Evolutionary conservation across 1,140 invertebrate species (phyloP), one percentile per base, ranked within the genome.

Genomic region (Pogonognathellus flavescens): DNA sequence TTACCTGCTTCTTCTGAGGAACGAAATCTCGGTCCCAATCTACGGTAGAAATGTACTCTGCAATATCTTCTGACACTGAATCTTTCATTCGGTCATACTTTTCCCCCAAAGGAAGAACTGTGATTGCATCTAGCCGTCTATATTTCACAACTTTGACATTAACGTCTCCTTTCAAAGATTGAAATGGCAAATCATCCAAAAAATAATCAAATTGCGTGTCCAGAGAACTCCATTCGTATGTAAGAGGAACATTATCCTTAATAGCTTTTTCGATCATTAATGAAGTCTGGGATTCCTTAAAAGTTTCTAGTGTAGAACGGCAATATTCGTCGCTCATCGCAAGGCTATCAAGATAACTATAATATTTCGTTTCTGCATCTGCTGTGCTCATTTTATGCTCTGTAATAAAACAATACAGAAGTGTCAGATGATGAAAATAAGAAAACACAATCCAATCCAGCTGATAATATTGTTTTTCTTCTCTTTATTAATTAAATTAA

Each of bases 121-220:
- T 10, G 16, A 76, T 76, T 11, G 0, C 9, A 50, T 76, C 41
- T 8, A 76, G 6, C n/a, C 16, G 11, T 50, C 70, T 16, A 10
- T n/a, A 76, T 5, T 18, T 16, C 0, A 76, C 16, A n/a, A 76
- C 9, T 18, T 49, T 49, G 2, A 76, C 25, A 18, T 49, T 16
- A 20, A 76, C 16, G 10, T 49, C 11, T 1, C 70, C 70, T 18
- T 76, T 1, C 9, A 76, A 50, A 50, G 31, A n/a, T 7, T 10
- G 4, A 4, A 41, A 49, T 8, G 22, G 25, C 9, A 76, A 4
- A 76, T 50, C 16, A n/a, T 50, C 10, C 41, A 41, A 5, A 18
- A 76, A 76, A 49, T 76, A 76, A 76, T 50, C 41, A 50, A 76
- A 76, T 5, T 41, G 25, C 5, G 41, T 49, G 18, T 76, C 70